Conservation (phyloP, 2,113 vertebrate species). For the Syngnathus scovelli region DNA sequence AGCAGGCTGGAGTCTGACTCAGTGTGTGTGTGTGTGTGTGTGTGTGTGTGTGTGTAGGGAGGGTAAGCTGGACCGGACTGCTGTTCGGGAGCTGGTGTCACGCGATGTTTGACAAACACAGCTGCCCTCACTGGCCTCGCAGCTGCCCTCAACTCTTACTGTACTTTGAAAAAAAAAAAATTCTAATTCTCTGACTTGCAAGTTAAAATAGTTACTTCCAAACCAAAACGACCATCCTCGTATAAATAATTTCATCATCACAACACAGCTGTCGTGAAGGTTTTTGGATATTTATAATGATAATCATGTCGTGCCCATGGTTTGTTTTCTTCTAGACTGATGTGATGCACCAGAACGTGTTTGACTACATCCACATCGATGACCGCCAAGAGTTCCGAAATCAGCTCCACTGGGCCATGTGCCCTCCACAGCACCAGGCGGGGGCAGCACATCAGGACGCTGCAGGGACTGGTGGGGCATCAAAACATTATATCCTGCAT, state of each 20-base stretch:
- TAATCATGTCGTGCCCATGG: not conserved
- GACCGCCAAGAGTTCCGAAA: slow-evolving; percentile 90
- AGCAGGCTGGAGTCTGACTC: slow-evolving; percentile 46
- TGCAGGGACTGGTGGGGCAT: slow-evolving; percentile 73
- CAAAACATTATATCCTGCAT: not conserved
- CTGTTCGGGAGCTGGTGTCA: slow-evolving; percentile 67
- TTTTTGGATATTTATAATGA: not conserved
- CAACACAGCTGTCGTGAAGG: no score
- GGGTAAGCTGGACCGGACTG: slow-evolving; percentile 55
- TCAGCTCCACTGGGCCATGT: slow-evolving; percentile 98
- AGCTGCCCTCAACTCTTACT: slow-evolving; percentile 45
- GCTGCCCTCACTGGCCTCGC: slow-evolving; percentile 59
- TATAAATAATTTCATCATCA: not conserved
- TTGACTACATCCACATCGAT: slow-evolving; percentile 97
- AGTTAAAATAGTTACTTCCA: not conserved
- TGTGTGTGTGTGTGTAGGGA: slow-evolving; percentile 27
- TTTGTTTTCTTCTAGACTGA: slow-evolving; percentile 76
- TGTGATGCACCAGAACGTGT: slow-evolving; percentile 95
- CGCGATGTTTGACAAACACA: slow-evolving; percentile 74
- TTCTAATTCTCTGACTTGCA: slow-evolving; percentile 6
- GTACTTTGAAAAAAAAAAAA: slow-evolving; percentile 29
- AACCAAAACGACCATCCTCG: slow-evolving; percentile 13
- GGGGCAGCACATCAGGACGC: slow-evolving; percentile 66
- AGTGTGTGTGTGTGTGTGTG: slow-evolving; percentile 27
- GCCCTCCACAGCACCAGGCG: slow-evolving; percentile 75